Conservation (phyloP, 2,113 vertebrate genomes). For the Phasianus colchicus region DNA sequence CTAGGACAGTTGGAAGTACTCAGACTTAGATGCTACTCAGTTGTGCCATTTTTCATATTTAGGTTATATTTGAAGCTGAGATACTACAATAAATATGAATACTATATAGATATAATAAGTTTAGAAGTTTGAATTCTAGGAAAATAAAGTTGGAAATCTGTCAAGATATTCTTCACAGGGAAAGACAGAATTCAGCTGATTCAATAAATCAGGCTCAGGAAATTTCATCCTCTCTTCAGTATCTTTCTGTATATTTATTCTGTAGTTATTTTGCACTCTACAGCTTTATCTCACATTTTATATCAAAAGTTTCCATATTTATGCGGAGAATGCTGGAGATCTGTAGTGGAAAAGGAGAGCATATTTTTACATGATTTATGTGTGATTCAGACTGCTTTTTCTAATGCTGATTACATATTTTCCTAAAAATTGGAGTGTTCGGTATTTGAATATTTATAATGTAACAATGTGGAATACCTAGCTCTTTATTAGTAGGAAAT, state of each 20-base stretch:
- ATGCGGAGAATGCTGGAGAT: background rate
- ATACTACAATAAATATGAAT: background rate
- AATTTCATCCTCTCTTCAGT: background rate
- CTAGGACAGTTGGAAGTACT: background rate
- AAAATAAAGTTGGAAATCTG: slow-evolving; percentile 3
- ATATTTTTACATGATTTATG: background rate
- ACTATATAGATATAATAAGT: background rate
- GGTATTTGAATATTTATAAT: background rate
- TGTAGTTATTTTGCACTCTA: background rate
- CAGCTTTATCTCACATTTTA: background rate
- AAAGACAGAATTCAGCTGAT: background rate
- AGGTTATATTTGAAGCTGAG: background rate
- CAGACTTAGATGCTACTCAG: background rate
- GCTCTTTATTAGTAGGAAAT: background rate
- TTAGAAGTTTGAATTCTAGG: background rate
- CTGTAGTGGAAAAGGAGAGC: background rate
- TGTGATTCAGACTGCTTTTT: background rate
- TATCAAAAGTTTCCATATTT: background rate
- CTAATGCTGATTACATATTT: background rate
- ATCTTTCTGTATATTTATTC: background rate
- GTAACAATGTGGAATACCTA: background rate
- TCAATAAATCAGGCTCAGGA: background rate
- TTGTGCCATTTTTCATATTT: background rate
- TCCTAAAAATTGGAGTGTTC: accelerated
- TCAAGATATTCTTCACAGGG: background rate